phyloP scores from a whole-genome alignment of 2,797 vertebrate species.

The Naso thynnoides region DNA sequence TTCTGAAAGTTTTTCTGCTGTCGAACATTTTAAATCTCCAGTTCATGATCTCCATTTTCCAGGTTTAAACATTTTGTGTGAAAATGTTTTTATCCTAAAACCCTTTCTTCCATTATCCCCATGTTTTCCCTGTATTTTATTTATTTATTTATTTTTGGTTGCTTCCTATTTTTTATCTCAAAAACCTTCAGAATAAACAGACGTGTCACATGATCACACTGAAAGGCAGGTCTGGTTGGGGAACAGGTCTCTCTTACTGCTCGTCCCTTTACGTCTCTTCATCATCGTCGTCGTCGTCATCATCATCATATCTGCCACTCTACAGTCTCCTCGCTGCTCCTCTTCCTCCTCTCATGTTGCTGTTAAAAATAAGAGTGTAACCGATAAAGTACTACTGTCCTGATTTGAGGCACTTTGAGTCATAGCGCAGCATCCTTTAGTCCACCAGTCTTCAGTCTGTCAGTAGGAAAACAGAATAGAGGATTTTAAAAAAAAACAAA shows the following conservation, averaged over 20 bases:
- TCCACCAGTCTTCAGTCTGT: conserved; percentile 77
- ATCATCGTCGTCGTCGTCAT: conserved; percentile 41
- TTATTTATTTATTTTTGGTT: not conserved
- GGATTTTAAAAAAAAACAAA: conserved; percentile 64
- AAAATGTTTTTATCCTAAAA: no score
- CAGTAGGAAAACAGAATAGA: conserved; percentile 79
- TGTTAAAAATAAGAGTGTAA: conserved; percentile 79
- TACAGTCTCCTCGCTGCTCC: conserved; percentile 57
- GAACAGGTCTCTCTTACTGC: not conserved
- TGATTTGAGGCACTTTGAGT: conserved; percentile 82
- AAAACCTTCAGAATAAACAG: not conserved
- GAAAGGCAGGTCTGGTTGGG: conserved; percentile 6
- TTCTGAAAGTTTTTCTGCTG: no score
- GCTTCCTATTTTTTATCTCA: not conserved
- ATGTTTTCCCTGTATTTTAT: no score
- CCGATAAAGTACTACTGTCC: conserved; percentile 75
- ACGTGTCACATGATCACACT: not conserved
- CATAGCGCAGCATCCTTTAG: conserved; percentile 84
- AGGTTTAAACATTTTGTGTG: no score
- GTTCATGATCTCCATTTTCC: no score
- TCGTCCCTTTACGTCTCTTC: conserved; percentile 6
- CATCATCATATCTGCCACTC: conserved; percentile 36
- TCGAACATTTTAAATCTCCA: no score
- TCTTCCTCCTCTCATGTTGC: conserved; percentile 81
- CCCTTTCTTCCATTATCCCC: no score